Base-by-base conservation (phyloP, 2,797 vertebrate genomes). In the Schizothorax lantsangensis region DNA sequence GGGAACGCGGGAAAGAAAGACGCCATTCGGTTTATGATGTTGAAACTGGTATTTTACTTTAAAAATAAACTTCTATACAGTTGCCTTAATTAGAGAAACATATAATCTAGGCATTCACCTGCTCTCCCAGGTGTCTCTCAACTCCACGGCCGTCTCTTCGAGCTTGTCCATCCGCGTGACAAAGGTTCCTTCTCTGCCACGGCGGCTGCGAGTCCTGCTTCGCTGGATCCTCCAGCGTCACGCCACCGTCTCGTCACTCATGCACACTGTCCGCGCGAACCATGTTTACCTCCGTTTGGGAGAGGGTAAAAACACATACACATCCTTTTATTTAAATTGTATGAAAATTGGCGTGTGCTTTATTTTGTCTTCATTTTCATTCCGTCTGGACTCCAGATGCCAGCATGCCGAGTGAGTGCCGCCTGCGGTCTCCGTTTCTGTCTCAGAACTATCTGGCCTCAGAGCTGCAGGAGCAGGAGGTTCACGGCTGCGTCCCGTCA, bases 381-480 rank as follows among this genome's bases (percentile, higher is more conserved):
- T 85, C 36, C 33, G 11, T 21, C 68, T 49, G 45, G 26, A 57
- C 47, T 21, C 19, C 75, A 89, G 95, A 96, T 91, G 83, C 91
- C 23, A 91, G 86, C 6, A 89, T 93, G 88, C 92, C 94, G 12
- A 91, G 86, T 5, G 90, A 86, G 78, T 96, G 95, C 88, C 92
- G 85, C 72, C 91, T 96, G 83, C 91, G 94, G 91, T 88, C 95
- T 77, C 89, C 92, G 81, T 95, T 95, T 88, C 84, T 95, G 52
- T 96, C 95, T 19, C 92, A 89, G 26, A 94, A 91, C 85, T 95
- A 95, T 90, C 85, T 95, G 91, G 93, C 91, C 75, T 96, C 96
- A 62, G 94, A 95, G 89, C 89, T 96, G 72, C 95, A 92, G 90
- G 92, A 88, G 5, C 95, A 95, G 91, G 92, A 94, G 62, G 91